A percentile compares a stretch with the other conserved stretches of the same genome.
Evolutionary conservation across 2,113 vertebrate species (phyloP).

Genomic region (human (Homo sapiens)): DNA sequence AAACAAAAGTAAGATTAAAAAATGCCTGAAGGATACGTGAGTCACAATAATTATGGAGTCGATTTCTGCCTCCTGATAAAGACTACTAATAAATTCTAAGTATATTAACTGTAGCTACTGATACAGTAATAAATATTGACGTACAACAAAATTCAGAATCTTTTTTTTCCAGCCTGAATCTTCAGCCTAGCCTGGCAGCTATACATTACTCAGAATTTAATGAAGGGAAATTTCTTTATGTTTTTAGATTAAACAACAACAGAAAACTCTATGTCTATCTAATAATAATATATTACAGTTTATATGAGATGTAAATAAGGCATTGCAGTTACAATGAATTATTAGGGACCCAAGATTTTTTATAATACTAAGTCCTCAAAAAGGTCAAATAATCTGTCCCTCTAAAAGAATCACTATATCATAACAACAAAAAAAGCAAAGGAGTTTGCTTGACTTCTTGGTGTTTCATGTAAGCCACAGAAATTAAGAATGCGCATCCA

Average conservation of each 20-base stretch:
- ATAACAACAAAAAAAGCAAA: neutral
- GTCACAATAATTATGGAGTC: conserved; percentile 64
- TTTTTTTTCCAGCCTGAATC: neutral
- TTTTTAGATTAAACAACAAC: neutral
- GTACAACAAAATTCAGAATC: conserved; percentile 46
- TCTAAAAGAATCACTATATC: neutral
- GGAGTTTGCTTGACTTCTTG: neutral
- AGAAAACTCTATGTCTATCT: neutral
- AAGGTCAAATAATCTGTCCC: neutral
- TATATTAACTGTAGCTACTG: conserved; percentile 56
- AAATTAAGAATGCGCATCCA: neutral
- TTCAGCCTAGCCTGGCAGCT: neutral
- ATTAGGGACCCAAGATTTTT: neutral
- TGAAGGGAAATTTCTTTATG: neutral
- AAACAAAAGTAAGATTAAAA: conserved; percentile 60
- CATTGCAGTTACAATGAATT: neutral
- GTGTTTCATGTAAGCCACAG: neutral
- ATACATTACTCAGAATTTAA: neutral
- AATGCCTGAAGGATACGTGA: conserved; percentile 52
- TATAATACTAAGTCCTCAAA: neutral
- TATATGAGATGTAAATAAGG: neutral
- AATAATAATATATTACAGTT: neutral
- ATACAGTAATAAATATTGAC: conserved; percentile 60
- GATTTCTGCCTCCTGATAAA: conserved; percentile 62
- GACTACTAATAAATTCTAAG: conserved; percentile 69